Conservation (phyloP, 2,797 vertebrate genomes). For the Phataginus tricuspis region DNA sequence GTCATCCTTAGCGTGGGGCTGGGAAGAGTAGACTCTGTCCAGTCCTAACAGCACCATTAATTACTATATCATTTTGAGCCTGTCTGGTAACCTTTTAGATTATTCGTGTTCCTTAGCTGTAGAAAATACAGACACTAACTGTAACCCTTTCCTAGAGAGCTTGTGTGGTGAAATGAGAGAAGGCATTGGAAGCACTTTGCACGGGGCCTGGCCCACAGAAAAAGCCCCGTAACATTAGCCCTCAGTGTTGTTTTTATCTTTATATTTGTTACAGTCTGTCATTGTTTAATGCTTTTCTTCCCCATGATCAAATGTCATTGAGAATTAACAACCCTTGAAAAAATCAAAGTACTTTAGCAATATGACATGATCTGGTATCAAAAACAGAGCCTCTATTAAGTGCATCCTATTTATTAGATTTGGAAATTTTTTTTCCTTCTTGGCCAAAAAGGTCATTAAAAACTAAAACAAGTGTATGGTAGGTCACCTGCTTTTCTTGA, state of each 20-base stretch:
- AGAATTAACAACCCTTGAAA: not conserved
- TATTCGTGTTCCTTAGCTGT: not conserved
- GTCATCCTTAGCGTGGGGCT: not conserved
- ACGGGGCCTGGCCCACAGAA: not conserved
- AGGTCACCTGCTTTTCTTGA: slow-evolving; percentile 14
- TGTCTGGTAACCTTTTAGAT: not conserved
- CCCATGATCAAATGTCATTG: not conserved
- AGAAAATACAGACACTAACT: not conserved
- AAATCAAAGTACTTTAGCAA: not conserved
- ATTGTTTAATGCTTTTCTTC: not conserved
- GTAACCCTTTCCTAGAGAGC: not conserved
- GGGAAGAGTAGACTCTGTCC: not conserved
- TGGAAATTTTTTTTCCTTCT: not conserved
- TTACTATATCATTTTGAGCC: not conserved
- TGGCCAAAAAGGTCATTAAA: slow-evolving; percentile 32
- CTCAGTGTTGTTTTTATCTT: not conserved
- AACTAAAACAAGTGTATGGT: not conserved
- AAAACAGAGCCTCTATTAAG: not conserved
- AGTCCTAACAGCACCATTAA: not conserved
- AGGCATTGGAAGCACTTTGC: not conserved
- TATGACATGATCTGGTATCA: not conserved
- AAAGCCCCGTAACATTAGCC: not conserved
- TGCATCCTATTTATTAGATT: not conserved
- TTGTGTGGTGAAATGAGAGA: not conserved
- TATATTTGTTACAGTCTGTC: not conserved